Evolutionary conservation across 2,797 vertebrate genomes (phyloP).

Genomic region (Cossypha polioptera): DNA sequence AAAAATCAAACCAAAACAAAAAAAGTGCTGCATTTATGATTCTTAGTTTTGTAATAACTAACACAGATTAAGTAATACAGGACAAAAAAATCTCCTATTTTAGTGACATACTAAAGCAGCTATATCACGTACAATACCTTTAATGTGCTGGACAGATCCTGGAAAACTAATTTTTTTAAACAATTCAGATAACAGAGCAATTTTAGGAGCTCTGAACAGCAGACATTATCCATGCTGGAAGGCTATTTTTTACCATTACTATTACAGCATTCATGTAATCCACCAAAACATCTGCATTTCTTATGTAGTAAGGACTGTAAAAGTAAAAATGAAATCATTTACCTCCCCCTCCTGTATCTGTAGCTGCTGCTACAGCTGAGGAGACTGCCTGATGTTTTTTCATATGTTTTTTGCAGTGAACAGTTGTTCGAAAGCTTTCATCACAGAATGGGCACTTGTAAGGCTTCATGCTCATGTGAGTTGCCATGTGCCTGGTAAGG

Average conservation of each 20-base stretch:
- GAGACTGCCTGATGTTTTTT: conserved; percentile 85
- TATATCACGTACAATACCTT: background rate
- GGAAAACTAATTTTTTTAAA: background rate
- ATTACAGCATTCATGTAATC: background rate
- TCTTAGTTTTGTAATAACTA: background rate
- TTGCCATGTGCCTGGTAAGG: conserved; percentile 94
- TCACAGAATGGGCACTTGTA: conserved; percentile 92
- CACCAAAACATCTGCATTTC: background rate
- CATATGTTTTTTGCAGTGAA: conserved; percentile 93
- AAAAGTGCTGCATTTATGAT: background rate
- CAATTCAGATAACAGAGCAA: background rate
- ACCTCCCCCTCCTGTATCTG: conserved; percentile 73
- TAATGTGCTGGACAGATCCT: background rate
- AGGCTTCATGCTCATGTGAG: conserved; percentile 89
- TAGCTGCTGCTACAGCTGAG: conserved; percentile 52
- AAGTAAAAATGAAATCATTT: conserved; percentile 59
- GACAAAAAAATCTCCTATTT: background rate
- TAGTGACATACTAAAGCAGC: background rate
- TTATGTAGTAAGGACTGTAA: background rate
- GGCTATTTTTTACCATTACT: background rate
- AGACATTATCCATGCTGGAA: background rate
- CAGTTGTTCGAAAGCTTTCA: conserved; percentile 90
- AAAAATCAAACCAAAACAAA: too few relatives aligned
- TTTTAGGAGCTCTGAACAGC: background rate
- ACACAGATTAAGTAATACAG: background rate